A percentile compares a stretch with the other conserved stretches of the same genome.
Conservation (phyloP, 2,113 vertebrate species). For the Aegotheles bennettii region DNA sequence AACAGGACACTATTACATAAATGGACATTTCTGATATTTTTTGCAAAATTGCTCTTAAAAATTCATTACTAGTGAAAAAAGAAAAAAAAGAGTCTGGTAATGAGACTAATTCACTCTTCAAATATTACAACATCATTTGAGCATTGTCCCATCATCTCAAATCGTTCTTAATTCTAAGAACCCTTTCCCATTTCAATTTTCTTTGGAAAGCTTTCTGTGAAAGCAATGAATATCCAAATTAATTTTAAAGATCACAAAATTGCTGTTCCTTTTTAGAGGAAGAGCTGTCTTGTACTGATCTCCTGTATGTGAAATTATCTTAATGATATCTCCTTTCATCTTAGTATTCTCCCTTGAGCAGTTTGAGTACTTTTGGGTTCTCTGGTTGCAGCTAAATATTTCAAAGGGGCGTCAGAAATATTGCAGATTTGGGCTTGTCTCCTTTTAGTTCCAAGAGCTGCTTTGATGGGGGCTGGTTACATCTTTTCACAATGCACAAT, state of each 20-base stretch:
- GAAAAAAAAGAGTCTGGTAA: background rate
- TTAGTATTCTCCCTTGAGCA: constrained; percentile 16
- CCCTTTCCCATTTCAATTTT: constrained; percentile 2
- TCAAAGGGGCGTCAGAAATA: background rate
- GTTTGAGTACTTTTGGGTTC: constrained; percentile 32
- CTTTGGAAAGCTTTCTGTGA: background rate
- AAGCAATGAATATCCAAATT: constrained; percentile 21
- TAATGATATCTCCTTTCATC: constrained; percentile 48
- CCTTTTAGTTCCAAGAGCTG: background rate
- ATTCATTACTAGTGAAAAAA: background rate
- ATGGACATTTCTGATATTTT: background rate
- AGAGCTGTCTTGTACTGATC: constrained; percentile 18
- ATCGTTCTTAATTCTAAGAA: background rate
- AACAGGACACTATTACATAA: background rate
- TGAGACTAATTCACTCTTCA: constrained; percentile 17
- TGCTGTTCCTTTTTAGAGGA: constrained; percentile 1
- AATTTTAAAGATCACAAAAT: constrained; percentile 43
- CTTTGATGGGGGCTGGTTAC: background rate
- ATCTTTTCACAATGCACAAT: rapidly evolving
- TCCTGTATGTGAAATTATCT: constrained; percentile 36
- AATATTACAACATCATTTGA: background rate
- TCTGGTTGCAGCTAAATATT: constrained; percentile 27
- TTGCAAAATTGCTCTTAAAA: constrained; percentile 4
- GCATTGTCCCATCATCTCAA: background rate
- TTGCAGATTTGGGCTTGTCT: background rate